These are phyloP conservation scores for Equus quagga DNA, from an alignment of 2,113 vertebrate genomes.

Conservation along the genomic window DNA sequence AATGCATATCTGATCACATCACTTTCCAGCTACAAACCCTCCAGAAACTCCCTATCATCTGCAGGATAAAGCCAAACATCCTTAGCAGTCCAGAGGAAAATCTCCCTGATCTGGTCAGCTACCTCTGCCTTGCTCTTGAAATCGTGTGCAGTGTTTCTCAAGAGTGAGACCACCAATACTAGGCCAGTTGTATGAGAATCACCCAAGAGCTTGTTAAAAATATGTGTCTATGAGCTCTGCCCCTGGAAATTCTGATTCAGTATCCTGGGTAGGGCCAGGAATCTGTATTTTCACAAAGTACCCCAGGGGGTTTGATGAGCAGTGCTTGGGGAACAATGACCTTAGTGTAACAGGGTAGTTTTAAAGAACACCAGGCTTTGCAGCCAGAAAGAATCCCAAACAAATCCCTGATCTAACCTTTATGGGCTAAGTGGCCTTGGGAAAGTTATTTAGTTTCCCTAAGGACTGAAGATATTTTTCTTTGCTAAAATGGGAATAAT, in stretches of 20 bases:
- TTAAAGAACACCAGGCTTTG: not conserved
- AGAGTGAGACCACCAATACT: not conserved
- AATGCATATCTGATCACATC: not conserved
- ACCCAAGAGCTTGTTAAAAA: not conserved
- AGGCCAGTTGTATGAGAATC: not conserved
- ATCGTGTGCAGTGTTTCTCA: not conserved
- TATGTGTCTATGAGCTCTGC: not conserved
- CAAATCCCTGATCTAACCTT: not conserved
- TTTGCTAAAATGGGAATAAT: slow-evolving; percentile 12
- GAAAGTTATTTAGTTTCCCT: not conserved
- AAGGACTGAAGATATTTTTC: not conserved
- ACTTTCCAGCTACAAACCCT: not conserved
- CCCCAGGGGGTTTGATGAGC: not conserved
- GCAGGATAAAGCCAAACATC: not conserved
- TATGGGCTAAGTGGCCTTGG: not conserved
- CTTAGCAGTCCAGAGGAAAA: not conserved
- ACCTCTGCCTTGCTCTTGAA: not conserved
- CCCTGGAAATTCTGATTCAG: not conserved
- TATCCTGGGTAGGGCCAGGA: not conserved
- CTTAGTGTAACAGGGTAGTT: not conserved
- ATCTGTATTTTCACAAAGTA: not conserved
- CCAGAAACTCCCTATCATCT: not conserved
- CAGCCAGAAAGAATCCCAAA: not conserved
- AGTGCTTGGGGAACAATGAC: not conserved
- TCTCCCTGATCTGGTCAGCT: not conserved